These are phyloP conservation scores for Coilia nasus DNA, from an alignment of 2,797 vertebrate species.

Conservation along the genomic window DNA sequence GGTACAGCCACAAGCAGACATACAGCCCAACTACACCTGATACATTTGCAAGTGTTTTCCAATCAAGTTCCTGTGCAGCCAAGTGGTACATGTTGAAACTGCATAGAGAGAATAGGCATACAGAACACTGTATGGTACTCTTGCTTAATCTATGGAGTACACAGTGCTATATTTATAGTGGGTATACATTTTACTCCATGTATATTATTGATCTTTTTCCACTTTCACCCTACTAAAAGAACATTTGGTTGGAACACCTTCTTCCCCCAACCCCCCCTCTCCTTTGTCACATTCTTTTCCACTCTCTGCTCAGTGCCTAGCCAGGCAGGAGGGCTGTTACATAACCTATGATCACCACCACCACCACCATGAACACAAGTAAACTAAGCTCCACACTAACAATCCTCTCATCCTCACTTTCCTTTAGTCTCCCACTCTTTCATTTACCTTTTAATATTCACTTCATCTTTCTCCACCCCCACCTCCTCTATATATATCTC, in stretches of 20 bases:
- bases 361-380: not conserved
- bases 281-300: conserved; percentile 39
- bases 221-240: not conserved
- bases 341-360: conserved; percentile 47
- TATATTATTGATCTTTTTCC: not conserved
- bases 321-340: conserved; percentile 54
- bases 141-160: not conserved
- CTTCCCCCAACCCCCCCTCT: not conserved
- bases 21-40: no score
- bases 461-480: not conserved
- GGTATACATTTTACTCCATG: not conserved
- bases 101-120: no score
- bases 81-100: no score
- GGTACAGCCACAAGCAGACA: no score
- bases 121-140: not conserved
- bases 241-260: not conserved
- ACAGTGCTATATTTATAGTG: no score
- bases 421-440: conserved; percentile 28
- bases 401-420: conserved; percentile 23
- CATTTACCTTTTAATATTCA: not conserved
- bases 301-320: conserved; percentile 47
- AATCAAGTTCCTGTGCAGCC: no score
- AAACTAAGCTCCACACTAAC: not conserved
- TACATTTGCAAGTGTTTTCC: no score
- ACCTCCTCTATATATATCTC: not conserved